Evolutionary conservation across 1,140 invertebrate genomes (phyloP).

Genomic region (Laupala kohalensis): DNA sequence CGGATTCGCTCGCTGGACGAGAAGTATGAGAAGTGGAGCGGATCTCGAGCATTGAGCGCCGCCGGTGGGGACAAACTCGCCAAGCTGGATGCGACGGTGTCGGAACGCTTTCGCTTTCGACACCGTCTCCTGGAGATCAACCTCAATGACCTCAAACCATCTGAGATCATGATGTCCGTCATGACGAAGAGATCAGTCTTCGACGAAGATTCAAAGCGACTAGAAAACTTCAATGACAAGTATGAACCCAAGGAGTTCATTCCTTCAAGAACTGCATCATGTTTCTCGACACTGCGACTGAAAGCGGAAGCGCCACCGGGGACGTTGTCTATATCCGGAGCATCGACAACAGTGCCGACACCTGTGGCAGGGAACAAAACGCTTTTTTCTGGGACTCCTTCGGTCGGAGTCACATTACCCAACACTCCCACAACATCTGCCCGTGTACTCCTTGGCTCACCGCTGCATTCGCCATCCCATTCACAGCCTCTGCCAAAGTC

Average conservation of each 20-base stretch:
- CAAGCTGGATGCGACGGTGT: constrained; percentile 38
- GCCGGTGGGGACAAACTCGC: constrained; percentile 42
- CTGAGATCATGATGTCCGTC: constrained; percentile 85
- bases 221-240: constrained; percentile 80
- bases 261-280: constrained; percentile 14
- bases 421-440: neutral
- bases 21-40: constrained; percentile 82
- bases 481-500: constrained; percentile 8
- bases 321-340: neutral
- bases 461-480: constrained; percentile 8
- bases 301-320: constrained; percentile 2
- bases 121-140: constrained; percentile 60
- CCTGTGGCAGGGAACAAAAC: too few species aligned
- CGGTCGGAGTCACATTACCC: neutral
- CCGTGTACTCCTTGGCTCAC: constrained; percentile 8
- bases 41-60: constrained; percentile 39
- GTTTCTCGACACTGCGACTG: constrained; percentile 8
- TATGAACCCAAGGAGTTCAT: constrained; percentile 59
- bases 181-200: constrained; percentile 86
- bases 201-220: constrained; percentile 84
- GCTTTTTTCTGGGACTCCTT: neutral
- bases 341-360: neutral
- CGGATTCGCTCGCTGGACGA: constrained; percentile 79
- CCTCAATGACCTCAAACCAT: constrained; percentile 68
- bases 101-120: constrained; percentile 40